Evolutionary conservation across 2,797 vertebrate species (phyloP).

Genomic region (Decapterus maruadsi): DNA sequence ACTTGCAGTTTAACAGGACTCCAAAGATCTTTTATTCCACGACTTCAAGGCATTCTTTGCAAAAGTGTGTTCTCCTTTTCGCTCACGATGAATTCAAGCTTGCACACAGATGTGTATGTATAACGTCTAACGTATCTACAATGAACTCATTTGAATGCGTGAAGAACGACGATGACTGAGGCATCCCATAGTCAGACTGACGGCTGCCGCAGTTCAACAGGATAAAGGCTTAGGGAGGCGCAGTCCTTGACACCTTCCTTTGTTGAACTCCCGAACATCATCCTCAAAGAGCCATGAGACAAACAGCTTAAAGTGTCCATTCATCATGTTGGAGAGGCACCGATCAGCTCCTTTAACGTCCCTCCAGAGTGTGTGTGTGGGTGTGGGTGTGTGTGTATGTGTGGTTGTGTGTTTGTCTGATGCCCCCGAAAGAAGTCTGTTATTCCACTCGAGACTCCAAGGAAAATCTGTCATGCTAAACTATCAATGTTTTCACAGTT

Average conservation of each 20-base stretch:
- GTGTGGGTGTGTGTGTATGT: constrained; percentile 24
- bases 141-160: constrained; percentile 71
- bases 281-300: constrained; percentile 68
- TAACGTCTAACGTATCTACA: constrained; percentile 76
- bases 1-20: constrained; percentile 59
- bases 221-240: constrained; percentile 80
- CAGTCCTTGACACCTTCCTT: constrained; percentile 67
- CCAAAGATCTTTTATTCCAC: constrained; percentile 52
- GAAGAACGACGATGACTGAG: constrained; percentile 71
- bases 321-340: constrained; percentile 74
- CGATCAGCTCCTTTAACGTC: constrained; percentile 61
- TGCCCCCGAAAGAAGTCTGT: constrained; percentile 63
- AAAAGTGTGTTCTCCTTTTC: constrained; percentile 64
- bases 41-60: constrained; percentile 75
- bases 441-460: constrained; percentile 65
- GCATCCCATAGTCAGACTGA: constrained; percentile 71
- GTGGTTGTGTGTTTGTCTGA: constrained; percentile 41
- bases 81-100: constrained; percentile 66
- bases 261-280: constrained; percentile 61
- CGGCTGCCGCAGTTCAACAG: constrained; percentile 65
- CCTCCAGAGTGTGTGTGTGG: constrained; percentile 45
- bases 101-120: constrained; percentile 67
- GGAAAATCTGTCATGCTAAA: constrained; percentile 72
- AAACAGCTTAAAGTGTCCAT: constrained; percentile 69
- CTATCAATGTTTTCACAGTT: constrained; percentile 81